Conservation (phyloP, 53 echinoderm and acorn worm species). For the Paracentrotus lividus region DNA sequence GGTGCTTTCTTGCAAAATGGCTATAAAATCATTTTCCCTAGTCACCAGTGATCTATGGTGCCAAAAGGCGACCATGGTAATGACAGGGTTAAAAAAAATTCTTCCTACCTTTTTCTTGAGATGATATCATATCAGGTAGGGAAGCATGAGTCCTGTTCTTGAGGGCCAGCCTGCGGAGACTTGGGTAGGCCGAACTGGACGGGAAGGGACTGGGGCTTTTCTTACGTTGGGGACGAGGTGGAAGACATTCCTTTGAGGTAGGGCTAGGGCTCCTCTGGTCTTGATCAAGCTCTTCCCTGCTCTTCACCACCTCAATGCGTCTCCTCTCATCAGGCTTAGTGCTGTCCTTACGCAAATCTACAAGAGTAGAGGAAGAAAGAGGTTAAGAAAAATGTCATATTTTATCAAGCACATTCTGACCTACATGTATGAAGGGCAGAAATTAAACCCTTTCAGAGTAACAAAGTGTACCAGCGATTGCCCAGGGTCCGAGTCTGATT, state of each 20-base stretch:
- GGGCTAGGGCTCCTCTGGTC: conserved; percentile 4
- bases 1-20: no score
- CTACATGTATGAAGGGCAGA: background rate
- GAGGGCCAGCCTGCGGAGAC: conserved; percentile 60
- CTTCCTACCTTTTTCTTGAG: conserved; percentile 33
- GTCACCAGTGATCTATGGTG: no score
- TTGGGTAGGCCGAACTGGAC: conserved; percentile 66
- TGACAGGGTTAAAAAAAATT: no score
- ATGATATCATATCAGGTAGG: conserved; percentile 37
- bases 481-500: no score
- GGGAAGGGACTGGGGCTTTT: conserved; percentile 68
- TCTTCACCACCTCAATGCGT: background rate
- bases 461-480: no score
- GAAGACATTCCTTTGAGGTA: conserved; percentile 50
- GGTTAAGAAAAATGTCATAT: background rate
- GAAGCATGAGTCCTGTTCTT: conserved; percentile 62
- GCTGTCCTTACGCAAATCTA: conserved; percentile 50
- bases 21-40: no score
- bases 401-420: background rate
- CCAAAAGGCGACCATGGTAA: no score
- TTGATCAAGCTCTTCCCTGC: conserved; percentile 9
- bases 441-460: background rate
- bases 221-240: conserved; percentile 66
- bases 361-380: background rate
- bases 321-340: conserved; percentile 27